Conservation (phyloP, 2,888 invertebrate species). For the Homarus gammarus region DNA sequence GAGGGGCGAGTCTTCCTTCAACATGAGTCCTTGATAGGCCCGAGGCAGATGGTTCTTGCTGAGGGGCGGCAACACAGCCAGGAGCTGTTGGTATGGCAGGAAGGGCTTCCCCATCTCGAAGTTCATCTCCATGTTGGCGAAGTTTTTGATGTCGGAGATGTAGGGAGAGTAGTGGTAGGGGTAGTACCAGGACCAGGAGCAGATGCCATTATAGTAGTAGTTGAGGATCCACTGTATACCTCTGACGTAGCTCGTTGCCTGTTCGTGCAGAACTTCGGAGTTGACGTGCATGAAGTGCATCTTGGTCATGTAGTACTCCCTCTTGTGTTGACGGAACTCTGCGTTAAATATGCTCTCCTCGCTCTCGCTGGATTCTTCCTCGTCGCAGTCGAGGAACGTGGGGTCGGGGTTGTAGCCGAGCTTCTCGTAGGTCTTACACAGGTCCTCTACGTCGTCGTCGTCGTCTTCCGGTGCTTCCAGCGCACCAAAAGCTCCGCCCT, state of each 20-base stretch:
- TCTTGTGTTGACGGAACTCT: conserved; percentile 91
- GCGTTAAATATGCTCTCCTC: conserved; percentile 79
- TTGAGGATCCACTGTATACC: conserved; percentile 98
- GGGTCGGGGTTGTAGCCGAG: conserved; percentile 10
- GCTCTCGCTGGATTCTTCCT: conserved; percentile 79
- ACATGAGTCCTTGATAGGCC: conserved; percentile 87
- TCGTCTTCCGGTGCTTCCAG: conserved; percentile 70
- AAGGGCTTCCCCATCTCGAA: conserved; percentile 93
- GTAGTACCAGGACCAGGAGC: conserved; percentile 99
- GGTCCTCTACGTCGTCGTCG: conserved; percentile 59
- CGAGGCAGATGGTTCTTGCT: conserved; percentile 87
- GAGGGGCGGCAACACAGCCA: conserved; percentile 90
- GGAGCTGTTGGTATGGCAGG: conserved; percentile 92
- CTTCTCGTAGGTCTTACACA: conserved; percentile 35
- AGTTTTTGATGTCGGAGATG: conserved; percentile 91
- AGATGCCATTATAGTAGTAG: conserved; percentile 97
- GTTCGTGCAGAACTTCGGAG: conserved; percentile 88
- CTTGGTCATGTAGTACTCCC: conserved; percentile 94
- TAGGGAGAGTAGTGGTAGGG: conserved; percentile 98
- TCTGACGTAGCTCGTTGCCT: conserved; percentile 92
- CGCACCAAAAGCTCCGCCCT: conserved; percentile 79
- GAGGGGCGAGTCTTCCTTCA: conserved; percentile 88
- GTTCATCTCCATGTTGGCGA: conserved; percentile 85
- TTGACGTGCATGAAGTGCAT: conserved; percentile 85
- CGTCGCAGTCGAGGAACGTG: conserved; percentile 78